Conservation (phyloP, 2,797 vertebrate species). For the Mus spretus region DNA sequence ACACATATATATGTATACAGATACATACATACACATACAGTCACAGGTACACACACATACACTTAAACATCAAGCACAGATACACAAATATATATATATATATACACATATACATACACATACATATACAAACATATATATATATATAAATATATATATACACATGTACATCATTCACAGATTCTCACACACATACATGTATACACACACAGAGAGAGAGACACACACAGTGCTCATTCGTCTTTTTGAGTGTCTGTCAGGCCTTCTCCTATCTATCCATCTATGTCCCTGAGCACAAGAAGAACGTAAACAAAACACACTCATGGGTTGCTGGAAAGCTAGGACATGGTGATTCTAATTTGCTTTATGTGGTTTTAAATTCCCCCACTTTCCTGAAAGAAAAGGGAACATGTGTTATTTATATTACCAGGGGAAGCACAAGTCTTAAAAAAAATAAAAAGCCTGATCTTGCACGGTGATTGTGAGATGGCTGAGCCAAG, state of each 20-base stretch:
- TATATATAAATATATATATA: neutral
- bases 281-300: conserved; percentile 21
- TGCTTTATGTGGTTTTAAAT: conserved; percentile 44
- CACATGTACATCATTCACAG: neutral
- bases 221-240: neutral
- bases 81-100: neutral
- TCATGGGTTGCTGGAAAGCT: neutral
- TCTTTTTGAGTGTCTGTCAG: neutral
- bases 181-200: neutral
- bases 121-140: fast-evolving
- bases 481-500: neutral
- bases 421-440: conserved; percentile 29
- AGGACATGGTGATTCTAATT: conserved; percentile 74
- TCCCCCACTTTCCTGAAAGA: conserved; percentile 44
- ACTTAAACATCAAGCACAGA: neutral
- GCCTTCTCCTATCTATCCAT: neutral
- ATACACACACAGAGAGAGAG: neutral
- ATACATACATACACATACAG: neutral
- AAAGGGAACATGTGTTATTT: conserved; percentile 68
- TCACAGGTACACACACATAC: neutral
- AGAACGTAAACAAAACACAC: neutral
- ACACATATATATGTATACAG: neutral
- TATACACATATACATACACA: neutral
- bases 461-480: neutral
- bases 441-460: conserved; percentile 43